phyloP scores from a whole-genome alignment of 2,113 vertebrate genomes.

The Oreochromis aureus region DNA sequence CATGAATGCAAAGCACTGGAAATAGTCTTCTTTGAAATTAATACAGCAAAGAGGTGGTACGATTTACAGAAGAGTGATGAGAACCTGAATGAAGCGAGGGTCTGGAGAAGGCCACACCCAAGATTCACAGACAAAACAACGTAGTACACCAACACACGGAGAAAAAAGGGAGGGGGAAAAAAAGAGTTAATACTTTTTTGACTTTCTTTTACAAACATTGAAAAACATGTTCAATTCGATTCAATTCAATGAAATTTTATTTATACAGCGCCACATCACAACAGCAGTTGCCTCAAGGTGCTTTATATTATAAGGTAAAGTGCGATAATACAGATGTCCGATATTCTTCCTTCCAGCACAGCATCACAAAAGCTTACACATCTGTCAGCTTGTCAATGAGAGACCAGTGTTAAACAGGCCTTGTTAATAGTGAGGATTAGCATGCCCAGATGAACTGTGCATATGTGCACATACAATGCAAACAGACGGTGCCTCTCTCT shows the following conservation, averaged over 20 bases:
- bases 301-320: not conserved
- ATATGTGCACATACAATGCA: not conserved
- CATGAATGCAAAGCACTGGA: not conserved
- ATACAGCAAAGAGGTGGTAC: not conserved
- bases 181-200: not conserved
- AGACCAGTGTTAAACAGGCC: conserved; percentile 5
- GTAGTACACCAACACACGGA: not conserved
- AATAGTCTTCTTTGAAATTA: not conserved
- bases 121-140: not conserved
- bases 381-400: conserved; percentile 28
- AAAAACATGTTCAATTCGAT: not conserved
- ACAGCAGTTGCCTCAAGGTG: not conserved
- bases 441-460: not conserved
- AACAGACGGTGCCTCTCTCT: not conserved
- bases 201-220: not conserved
- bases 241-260: not conserved
- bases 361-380: not conserved
- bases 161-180: not conserved
- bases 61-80: not conserved
- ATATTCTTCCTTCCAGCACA: not conserved
- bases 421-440: not conserved
- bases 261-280: not conserved
- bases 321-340: not conserved
- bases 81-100: not conserved
- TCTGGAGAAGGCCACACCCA: not conserved